Conservation (phyloP, 2,113 vertebrate species). For the Copsychus sechellarum region DNA sequence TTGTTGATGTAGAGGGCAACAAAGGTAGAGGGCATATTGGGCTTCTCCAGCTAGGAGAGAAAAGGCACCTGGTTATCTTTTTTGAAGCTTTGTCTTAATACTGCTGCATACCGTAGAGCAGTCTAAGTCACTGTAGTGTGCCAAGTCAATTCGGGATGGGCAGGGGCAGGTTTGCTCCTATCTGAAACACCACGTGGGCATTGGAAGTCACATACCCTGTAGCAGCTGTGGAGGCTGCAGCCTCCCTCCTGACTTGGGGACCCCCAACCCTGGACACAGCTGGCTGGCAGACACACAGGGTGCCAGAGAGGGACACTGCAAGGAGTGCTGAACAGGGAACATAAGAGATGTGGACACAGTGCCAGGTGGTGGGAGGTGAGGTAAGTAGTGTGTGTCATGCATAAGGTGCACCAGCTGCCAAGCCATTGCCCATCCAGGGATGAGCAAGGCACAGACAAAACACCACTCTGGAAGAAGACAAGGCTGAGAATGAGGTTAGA, state of each 20-base stretch:
- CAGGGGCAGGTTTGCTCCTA: not conserved
- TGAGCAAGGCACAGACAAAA: not conserved
- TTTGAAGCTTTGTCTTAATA: not conserved
- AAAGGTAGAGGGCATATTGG: not conserved
- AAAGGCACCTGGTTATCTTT: not conserved
- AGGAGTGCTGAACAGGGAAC: not conserved
- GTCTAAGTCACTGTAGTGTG: not conserved
- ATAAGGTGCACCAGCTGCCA: not conserved
- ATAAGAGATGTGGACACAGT: not conserved
- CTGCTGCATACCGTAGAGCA: not conserved
- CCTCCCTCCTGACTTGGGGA: not conserved
- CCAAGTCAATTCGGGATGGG: not conserved
- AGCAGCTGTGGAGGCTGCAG: not conserved
- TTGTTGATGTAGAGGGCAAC: not conserved
- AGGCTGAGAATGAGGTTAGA: not conserved
- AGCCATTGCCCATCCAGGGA: not conserved
- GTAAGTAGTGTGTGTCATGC: not conserved
- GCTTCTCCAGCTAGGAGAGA: not conserved
- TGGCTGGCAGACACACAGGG: not conserved
- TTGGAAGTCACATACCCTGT: not conserved
- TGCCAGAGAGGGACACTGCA: not conserved
- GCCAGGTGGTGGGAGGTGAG: not conserved
- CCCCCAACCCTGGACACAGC: not conserved
- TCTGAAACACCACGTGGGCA: not conserved
- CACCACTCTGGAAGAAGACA: not conserved